A percentile compares a stretch with the other conserved stretches of the same genome.
Evolutionary conservation across 2,888 invertebrate genomes (phyloP).

Genomic region (Andrena bucephala): DNA sequence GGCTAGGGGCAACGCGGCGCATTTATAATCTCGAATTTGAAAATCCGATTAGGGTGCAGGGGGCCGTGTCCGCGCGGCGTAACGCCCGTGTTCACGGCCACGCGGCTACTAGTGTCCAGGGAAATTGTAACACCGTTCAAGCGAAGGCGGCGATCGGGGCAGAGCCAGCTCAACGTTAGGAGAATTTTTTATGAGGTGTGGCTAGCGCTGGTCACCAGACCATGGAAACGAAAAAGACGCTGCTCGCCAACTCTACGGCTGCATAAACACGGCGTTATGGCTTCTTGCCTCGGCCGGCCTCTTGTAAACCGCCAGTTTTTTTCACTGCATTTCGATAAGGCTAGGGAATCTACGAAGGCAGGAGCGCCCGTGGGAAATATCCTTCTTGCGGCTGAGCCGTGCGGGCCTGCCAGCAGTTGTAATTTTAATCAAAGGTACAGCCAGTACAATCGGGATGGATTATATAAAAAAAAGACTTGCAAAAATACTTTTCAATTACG

Average conservation of each 20-base stretch:
- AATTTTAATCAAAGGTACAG: too few species aligned
- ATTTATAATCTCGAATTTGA: background rate
- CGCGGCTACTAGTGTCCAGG: conserved; percentile 19
- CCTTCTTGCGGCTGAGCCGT: too few species aligned
- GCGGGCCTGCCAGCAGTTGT: too few species aligned
- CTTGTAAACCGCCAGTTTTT: conserved; percentile 26
- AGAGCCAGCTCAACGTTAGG: conserved; percentile 55
- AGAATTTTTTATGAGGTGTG: conserved; percentile 80
- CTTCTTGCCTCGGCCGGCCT: conserved; percentile 59
- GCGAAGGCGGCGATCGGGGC: conserved; percentile 42
- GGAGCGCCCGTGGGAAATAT: background rate
- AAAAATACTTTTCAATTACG: too few species aligned
- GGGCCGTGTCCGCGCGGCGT: conserved; percentile 10
- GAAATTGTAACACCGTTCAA: conserved; percentile 39
- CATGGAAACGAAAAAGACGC: conserved; percentile 78
- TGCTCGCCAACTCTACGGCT: conserved; percentile 71
- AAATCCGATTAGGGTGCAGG: background rate
- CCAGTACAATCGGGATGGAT: too few species aligned
- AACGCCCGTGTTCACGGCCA: background rate
- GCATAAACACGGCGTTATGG: conserved; percentile 73
- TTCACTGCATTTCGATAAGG: conserved; percentile 35
- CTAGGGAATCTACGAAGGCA: background rate
- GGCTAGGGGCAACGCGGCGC: background rate
- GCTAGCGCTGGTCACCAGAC: conserved; percentile 76
- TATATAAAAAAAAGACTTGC: too few species aligned